phyloP scores from a whole-genome alignment of 2,888 invertebrate genomes.

The Deroplatys truncata region DNA sequence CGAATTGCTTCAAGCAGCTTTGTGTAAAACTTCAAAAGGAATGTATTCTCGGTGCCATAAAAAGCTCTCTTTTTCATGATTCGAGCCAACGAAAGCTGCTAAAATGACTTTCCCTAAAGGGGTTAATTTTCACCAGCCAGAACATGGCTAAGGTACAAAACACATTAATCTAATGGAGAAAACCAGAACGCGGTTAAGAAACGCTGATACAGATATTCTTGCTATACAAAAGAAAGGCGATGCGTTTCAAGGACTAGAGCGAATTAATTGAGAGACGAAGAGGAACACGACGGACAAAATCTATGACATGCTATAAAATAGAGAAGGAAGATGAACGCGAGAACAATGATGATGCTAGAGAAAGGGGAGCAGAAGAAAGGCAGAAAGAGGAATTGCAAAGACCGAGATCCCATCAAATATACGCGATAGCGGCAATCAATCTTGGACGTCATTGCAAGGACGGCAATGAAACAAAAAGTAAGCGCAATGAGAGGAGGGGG shows the following conservation, averaged over 20 bases:
- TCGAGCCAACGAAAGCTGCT: background rate
- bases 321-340: background rate
- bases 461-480: background rate
- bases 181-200: background rate
- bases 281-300: background rate
- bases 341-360: background rate
- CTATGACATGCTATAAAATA: background rate
- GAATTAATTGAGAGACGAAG: background rate
- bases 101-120: background rate
- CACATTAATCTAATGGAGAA: background rate
- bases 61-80: background rate
- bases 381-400: background rate
- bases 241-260: background rate
- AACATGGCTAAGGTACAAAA: background rate
- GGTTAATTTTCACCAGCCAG: background rate
- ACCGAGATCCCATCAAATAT: background rate
- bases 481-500: background rate
- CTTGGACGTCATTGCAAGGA: background rate
- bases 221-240: background rate
- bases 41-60: too few species aligned
- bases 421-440: background rate
- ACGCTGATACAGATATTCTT: background rate
- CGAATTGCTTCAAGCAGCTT: too few species aligned
- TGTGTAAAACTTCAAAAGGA: too few species aligned
- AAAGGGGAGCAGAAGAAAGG: too few species aligned